A percentile compares a stretch with the other conserved stretches of the same genome.
These are phyloP conservation scores for Cygnus olor DNA, from an alignment of 2,797 vertebrate species.

Conservation along the genomic window DNA sequence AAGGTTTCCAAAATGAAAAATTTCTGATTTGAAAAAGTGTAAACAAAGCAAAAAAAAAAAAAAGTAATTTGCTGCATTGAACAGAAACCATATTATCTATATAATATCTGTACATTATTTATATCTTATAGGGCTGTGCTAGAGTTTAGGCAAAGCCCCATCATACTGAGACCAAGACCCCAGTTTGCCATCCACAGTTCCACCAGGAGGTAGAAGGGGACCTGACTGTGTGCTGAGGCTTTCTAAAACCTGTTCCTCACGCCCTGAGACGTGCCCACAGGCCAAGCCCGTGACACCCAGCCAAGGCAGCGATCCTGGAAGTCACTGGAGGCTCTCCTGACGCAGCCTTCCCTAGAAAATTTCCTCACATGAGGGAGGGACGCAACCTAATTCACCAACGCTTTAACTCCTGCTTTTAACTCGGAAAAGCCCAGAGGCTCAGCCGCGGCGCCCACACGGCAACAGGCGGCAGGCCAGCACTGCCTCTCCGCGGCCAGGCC, in stretches of 20 bases:
- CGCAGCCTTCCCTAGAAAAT: background rate
- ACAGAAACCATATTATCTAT: background rate
- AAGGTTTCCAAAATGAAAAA: background rate
- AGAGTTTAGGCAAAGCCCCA: background rate
- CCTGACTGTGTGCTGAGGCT: background rate
- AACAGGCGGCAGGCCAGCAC: no score
- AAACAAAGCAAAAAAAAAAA: accelerated
- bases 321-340: background rate
- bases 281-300: background rate
- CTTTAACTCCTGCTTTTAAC: no score
- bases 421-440: no score
- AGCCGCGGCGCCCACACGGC: no score
- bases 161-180: background rate
- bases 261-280: background rate
- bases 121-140: no score
- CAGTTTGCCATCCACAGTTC: background rate
- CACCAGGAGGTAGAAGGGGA: accelerated
- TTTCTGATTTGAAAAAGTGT: background rate
- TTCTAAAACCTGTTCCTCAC: background rate
- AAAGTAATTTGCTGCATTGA: background rate
- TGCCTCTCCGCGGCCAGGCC: no score
- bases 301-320: background rate
- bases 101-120: no score
- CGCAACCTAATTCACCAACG: no score
- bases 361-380: no score